Evolutionary conservation across 2,797 vertebrate genomes (phyloP).

Genomic region (Chelidonichthys spinosus): DNA sequence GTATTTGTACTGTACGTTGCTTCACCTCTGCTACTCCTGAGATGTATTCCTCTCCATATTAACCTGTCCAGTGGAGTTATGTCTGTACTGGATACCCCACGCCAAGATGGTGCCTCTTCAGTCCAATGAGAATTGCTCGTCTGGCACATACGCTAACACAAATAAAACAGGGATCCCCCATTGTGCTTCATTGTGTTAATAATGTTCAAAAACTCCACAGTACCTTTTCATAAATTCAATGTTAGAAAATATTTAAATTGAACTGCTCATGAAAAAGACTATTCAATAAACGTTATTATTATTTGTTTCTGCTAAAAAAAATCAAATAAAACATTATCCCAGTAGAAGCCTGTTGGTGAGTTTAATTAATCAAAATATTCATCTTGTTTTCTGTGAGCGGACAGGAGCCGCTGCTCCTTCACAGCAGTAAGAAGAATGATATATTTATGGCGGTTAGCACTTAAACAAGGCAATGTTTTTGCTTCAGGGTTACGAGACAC

Average conservation of each 20-base stretch:
- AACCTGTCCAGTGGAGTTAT: background rate
- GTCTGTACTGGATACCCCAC: too few species aligned
- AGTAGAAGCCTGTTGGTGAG: background rate
- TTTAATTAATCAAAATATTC: too few species aligned
- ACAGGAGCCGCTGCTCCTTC: constrained; percentile 2
- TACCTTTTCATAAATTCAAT: background rate
- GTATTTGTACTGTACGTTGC: too few species aligned
- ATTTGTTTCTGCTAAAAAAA: constrained; percentile 14
- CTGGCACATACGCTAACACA: too few species aligned
- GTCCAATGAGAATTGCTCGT: too few species aligned
- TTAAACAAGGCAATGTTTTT: constrained; percentile 56
- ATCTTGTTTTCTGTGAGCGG: constrained; percentile 15
- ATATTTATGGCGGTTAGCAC: constrained; percentile 32
- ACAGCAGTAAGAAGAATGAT: constrained; percentile 21
- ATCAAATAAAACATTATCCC: constrained; percentile 44
- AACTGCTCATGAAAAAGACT: background rate
- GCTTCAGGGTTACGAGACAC: constrained; percentile 55
- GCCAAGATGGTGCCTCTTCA: too few species aligned
- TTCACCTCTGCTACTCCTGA: background rate
- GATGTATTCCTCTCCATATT: background rate
- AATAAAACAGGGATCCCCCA: background rate
- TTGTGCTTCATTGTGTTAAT: background rate
- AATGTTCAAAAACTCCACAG: background rate
- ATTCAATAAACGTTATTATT: background rate
- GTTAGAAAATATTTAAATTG: background rate